These are phyloP conservation scores for Drosophila rubida DNA, from an alignment of 2,888 invertebrate genomes.

Conservation along the genomic window DNA sequence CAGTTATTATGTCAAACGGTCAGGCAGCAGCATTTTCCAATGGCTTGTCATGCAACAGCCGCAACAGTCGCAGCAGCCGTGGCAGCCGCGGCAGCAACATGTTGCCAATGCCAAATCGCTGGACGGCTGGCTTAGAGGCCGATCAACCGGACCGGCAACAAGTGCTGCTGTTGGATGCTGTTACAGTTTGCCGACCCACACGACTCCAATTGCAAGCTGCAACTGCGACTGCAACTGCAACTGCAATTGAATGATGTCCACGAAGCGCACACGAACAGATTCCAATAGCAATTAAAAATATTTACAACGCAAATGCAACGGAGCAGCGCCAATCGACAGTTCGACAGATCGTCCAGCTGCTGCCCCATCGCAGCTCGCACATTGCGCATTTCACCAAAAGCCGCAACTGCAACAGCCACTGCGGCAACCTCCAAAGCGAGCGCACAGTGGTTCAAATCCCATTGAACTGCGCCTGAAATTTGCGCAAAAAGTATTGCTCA, in stretches of 20 bases:
- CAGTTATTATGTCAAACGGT: constrained; percentile 80
- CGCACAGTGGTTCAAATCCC: constrained; percentile 36
- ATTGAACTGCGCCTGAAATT: no score
- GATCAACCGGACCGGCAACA: constrained; percentile 59
- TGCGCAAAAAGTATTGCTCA: not conserved
- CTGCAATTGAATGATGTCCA: constrained; percentile 72
- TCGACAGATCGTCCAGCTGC: constrained; percentile 39
- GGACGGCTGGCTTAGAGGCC: constrained; percentile 36
- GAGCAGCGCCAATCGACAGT: constrained; percentile 33
- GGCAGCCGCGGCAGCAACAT: constrained; percentile 29
- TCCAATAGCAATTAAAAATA: constrained; percentile 79
- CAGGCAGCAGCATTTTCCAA: constrained; percentile 65
- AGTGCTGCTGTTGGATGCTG: constrained; percentile 37
- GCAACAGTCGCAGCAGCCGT: no score
- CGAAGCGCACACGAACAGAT: constrained; percentile 71
- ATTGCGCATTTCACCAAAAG: constrained; percentile 37
- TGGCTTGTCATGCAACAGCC: constrained; percentile 62
- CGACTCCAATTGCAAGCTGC: constrained; percentile 40
- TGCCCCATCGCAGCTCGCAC: constrained; percentile 34
- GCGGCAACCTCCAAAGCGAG: constrained; percentile 10
- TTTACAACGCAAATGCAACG: constrained; percentile 78
- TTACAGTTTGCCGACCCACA: constrained; percentile 76
- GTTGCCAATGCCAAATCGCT: constrained; percentile 41
- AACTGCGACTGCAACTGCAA: constrained; percentile 13
- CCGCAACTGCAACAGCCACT: constrained; percentile 12